Base-by-base conservation (phyloP, 2,113 vertebrate species). In the Peromyscus leucopus region DNA sequence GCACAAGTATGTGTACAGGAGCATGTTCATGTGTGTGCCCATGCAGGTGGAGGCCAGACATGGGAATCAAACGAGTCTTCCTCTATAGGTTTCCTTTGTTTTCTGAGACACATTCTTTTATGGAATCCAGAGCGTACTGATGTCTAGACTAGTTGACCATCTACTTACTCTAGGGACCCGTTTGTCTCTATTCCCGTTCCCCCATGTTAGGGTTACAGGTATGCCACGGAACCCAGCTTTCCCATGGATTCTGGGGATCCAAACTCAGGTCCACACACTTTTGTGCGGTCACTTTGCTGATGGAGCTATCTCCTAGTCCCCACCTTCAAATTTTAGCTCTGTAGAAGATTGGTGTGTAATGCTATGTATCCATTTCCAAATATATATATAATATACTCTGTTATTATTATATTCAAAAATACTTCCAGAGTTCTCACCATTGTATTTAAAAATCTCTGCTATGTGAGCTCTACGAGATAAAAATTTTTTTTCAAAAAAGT, bases 401-500 rank as follows among this genome's bases (percentile, higher is more conserved):
- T 84, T 69, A 17, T 61, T 74, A 31, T 46, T 86, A 63, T 8
- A 17, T 84, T 16, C 24, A 61, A 86, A 67, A 48, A 57, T 11
- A 59, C 8, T 42, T 51, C 4, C 26, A 90, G 63, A 69, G 26
- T 5, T 88, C 10, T 88, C 2, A 22, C 17, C 42, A 31, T 11
- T 48, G 0, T 51, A 51, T n/a, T 19, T 89, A 51, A 84, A 85
- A 21, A 17, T 71, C 26, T 36, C 22, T 55, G 19, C 19, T 83
- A 13, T 46, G 9, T 84, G 78, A 42, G 7, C 13, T 51, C 11
- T 71, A 80, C 1, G 69, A 86, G 1, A 78, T 21, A 87, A 7
- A 16, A 21, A 80, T 83, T 39, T 79, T 92, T 83, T 95, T 92
- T 90, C 61, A 63, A 39, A 48, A 72, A 92, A 76, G 22, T 89